phyloP scores from a whole-genome alignment of 2,797 vertebrate species.

The Microctenopoma steveboyesi region DNA sequence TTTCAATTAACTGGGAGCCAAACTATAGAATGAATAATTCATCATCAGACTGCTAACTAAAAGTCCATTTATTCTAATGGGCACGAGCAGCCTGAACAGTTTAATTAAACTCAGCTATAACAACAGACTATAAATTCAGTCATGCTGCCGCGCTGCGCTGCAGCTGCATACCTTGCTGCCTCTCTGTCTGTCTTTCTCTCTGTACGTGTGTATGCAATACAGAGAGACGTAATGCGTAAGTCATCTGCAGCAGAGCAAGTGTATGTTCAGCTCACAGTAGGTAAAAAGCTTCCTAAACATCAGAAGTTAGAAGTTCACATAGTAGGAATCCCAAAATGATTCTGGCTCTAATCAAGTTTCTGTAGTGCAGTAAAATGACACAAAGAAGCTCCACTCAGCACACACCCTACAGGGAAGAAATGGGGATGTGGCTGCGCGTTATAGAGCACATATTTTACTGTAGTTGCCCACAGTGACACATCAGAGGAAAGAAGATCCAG shows the following conservation, averaged over 20 bases:
- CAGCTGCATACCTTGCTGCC: conserved; percentile 20
- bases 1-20: conserved; percentile 66
- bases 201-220: background rate
- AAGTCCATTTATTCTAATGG: conserved; percentile 84
- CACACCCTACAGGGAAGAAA: background rate
- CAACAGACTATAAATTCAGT: conserved; percentile 75
- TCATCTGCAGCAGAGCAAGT: conserved; percentile 4
- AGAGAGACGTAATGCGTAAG: background rate
- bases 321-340: conserved; percentile 20
- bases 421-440: background rate
- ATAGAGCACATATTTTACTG: background rate
- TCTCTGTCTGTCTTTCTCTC: background rate
- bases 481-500: background rate
- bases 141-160: conserved; percentile 23
- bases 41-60: conserved; percentile 68
- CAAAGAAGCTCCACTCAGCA: conserved; percentile 16
- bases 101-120: conserved; percentile 84
- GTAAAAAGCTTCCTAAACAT: conserved; percentile 15
- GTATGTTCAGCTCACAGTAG: conserved; percentile 12
- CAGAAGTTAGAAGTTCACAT: conserved; percentile 27
- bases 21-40: conserved; percentile 77
- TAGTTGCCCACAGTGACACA: background rate
- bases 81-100: conserved; percentile 75
- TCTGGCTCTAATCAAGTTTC: conserved; percentile 24
- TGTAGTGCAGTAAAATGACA: conserved; percentile 58